A percentile compares a stretch with the other conserved stretches of the same genome.
phyloP scores from a whole-genome alignment of 2,113 vertebrate species.

The Catharus minimus region DNA sequence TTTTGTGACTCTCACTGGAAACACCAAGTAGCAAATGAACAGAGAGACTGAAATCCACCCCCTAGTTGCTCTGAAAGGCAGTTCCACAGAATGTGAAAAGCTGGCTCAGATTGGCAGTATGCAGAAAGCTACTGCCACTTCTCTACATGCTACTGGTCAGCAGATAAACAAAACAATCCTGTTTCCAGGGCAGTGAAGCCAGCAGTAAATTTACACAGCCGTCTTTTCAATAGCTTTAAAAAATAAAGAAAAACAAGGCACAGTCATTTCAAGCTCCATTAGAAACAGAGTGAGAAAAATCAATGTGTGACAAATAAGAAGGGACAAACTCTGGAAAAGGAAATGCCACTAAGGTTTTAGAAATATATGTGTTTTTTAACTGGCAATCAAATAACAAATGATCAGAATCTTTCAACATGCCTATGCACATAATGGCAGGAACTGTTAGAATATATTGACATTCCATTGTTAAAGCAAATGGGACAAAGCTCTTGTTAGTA shows the following conservation, averaged over 20 bases:
- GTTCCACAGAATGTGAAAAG: background rate
- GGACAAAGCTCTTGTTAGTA: background rate
- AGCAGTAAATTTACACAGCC: constrained; percentile 24
- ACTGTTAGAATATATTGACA: background rate
- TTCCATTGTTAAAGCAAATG: background rate
- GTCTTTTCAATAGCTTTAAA: constrained; percentile 21
- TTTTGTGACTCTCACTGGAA: constrained; percentile 3
- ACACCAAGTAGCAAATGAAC: background rate
- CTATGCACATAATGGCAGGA: background rate
- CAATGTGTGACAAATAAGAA: constrained; percentile 28
- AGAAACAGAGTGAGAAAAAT: constrained; percentile 35
- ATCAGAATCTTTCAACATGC: background rate
- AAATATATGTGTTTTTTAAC: background rate
- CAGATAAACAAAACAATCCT: constrained; percentile 13
- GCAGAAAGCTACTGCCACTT: background rate
- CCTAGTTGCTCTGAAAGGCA: background rate
- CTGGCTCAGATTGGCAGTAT: background rate
- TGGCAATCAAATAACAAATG: background rate
- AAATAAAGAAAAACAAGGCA: constrained; percentile 22
- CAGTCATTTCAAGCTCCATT: constrained; percentile 31
- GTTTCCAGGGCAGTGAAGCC: background rate
- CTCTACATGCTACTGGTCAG: background rate
- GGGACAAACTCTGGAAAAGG: background rate
- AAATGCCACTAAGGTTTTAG: background rate
- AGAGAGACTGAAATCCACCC: background rate